phyloP scores from a whole-genome alignment of 2,797 vertebrate genomes.

The Masticophis lateralis region DNA sequence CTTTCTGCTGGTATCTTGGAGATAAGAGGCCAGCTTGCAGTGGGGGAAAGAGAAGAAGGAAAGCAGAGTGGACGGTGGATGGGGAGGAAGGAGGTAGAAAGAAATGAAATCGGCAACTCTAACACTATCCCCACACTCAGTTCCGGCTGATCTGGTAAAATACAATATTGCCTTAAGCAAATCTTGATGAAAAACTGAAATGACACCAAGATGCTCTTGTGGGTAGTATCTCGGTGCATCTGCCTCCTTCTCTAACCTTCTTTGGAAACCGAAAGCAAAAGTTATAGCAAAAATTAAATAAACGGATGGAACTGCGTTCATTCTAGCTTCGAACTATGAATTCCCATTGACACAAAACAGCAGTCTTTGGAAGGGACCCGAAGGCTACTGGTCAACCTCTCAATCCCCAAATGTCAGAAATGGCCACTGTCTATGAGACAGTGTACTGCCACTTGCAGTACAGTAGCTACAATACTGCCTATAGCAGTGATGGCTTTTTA shows the following conservation, averaged over 20 bases:
- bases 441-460: too few relatives aligned
- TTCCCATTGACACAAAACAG: neutral
- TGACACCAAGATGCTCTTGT: conserved; percentile 7
- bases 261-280: conserved; percentile 19
- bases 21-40: conserved; percentile 5
- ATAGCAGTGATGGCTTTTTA: too few relatives aligned
- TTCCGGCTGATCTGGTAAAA: conserved; percentile 20
- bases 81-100: neutral
- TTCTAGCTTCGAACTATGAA: neutral
- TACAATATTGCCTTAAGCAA: conserved; percentile 20
- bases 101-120: conserved; percentile 10
- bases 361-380: neutral
- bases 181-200: conserved; percentile 35
- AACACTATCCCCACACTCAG: neutral
- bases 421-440: neutral
- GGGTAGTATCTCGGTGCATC: neutral
- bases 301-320: neutral
- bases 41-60: neutral
- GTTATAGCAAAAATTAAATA: neutral
- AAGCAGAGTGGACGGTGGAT: neutral
- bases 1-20: neutral
- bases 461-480: neutral
- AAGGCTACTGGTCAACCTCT: too few relatives aligned
- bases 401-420: neutral
- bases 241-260: neutral